Percentiles rank a stretch among this genome's conserved stretches.
Conservation (phyloP, 2,797 vertebrate species). For the Propithecus deckenii region DNA sequence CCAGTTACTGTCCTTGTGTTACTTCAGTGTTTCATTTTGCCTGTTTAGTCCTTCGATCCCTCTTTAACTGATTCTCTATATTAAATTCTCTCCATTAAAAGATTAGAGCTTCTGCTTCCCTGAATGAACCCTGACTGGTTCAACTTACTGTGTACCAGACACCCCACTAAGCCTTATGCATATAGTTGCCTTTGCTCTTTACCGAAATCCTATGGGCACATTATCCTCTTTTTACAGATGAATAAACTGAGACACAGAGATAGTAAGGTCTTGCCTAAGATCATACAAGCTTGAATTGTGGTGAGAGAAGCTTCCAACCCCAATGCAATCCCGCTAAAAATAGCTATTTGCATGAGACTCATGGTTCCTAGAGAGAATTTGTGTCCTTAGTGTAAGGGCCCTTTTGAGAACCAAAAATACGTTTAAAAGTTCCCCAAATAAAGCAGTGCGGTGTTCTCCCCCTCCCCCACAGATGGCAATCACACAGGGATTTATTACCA, state of each 20-base stretch:
- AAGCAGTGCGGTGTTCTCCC: background rate
- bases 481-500: background rate
- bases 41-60: background rate
- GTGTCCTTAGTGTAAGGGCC: background rate
- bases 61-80: background rate
- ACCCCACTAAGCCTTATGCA: background rate
- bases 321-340: background rate
- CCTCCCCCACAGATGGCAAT: background rate
- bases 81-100: background rate
- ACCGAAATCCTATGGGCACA: background rate
- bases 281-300: background rate
- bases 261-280: background rate
- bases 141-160: background rate
- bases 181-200: background rate
- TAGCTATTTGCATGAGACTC: background rate
- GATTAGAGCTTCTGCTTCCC: background rate
- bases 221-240: background rate
- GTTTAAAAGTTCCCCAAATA: background rate
- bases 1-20: background rate
- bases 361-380: background rate
- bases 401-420: constrained; percentile 6
- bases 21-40: background rate
- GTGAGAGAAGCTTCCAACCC: background rate
- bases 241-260: background rate
- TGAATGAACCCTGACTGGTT: background rate